Evolutionary conservation across 2,888 invertebrate species (phyloP), one percentile per base, ranked within the genome.

Genomic region (Pachydiplax longipennis): DNA sequence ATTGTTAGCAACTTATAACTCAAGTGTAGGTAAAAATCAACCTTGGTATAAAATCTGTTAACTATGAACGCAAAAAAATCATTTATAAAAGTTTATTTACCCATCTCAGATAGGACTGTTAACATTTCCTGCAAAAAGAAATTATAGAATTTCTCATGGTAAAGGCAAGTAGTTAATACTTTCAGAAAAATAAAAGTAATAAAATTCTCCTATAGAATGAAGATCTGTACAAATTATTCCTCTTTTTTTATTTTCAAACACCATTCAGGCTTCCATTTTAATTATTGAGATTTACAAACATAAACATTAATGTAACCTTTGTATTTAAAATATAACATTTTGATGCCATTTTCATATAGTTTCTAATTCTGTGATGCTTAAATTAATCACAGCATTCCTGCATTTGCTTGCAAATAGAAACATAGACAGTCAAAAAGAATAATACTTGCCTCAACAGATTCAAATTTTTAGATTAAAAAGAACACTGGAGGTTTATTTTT

Each of bases 321-420:
- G 58, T 61, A 65, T 87, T 87, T 87, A 87, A 87, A 87, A 87
- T 87, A 87, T 87, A 87, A 87, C 37, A 65, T 37, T 37, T 37
- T 61, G 40, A 87, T 65, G 61, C n/a, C 61, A 37, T 61, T n/a
- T 87, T n/a, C 12, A 61, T 53, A 13, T 40, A 37, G 31, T 87
- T 37, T 22, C 35, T 53, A 53, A 35, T 53, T 87, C 65, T 35
- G 48, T 87, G 58, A 65, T 87, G 58, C 37, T 65, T n/a, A 87
- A 73, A 73, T 73, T 31, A 73, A 73, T 73, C 73, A 73, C 73
- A 73, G 73, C 31, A 73, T 73, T 65, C 25, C 73, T 10, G 10
- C 22, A 22, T 25, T 73, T 73, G 31, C 31, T 73, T 31, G 15
- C 25, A 25, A 73, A 73, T 31, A 31, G 73, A 73, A 73, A 87